A percentile compares a stretch with the other conserved stretches of the same genome.
phyloP scores from a whole-genome alignment of 2,888 invertebrate genomes.

The Drosophila picticornis region DNA sequence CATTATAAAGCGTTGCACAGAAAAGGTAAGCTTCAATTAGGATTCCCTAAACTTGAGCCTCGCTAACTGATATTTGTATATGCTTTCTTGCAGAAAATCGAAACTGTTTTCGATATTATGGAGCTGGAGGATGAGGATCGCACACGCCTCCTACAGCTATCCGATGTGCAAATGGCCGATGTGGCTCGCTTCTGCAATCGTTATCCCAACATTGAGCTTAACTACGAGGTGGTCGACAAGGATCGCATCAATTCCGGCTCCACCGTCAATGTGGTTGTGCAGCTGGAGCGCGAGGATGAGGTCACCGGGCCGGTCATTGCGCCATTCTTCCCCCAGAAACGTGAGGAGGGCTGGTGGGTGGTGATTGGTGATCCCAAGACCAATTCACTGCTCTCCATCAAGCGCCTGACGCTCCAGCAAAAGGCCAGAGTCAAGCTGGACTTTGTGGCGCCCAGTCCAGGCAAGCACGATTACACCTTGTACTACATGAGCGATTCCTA shows the following conservation, averaged over 20 bases:
- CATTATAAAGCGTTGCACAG: slow-evolving; percentile 95
- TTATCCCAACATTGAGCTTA: slow-evolving; percentile 99
- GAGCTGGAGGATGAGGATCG: slow-evolving; percentile 94
- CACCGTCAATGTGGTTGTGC: slow-evolving; percentile 95
- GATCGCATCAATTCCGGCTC: slow-evolving; percentile 92
- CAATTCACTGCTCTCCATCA: slow-evolving; percentile 98
- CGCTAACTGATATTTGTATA: neutral
- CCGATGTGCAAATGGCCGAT: slow-evolving; percentile 96
- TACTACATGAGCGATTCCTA: slow-evolving; percentile 99
- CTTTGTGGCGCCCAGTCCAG: slow-evolving; percentile 96
- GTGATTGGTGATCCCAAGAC: slow-evolving; percentile 98
- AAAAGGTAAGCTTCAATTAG: slow-evolving; percentile 86
- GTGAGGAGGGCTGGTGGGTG: slow-evolving; percentile 98
- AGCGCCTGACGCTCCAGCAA: slow-evolving; percentile 96
- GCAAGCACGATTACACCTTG: slow-evolving; percentile 95
- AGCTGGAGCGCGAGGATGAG: slow-evolving; percentile 98
- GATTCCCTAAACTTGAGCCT: too few species aligned
- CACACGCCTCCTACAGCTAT: slow-evolving; percentile 91
- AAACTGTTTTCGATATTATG: slow-evolving; percentile 92
- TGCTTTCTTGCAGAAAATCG: slow-evolving; percentile 86
- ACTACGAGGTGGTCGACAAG: slow-evolving; percentile 94
- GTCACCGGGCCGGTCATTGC: slow-evolving; percentile 98
- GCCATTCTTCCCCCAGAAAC: slow-evolving; percentile 98
- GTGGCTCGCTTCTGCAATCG: slow-evolving; percentile 99
- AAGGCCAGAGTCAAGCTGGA: slow-evolving; percentile 91